These are phyloP conservation scores for Notarius lentiginosus DNA, from an alignment of 2,113 vertebrate genomes.

Conservation along the genomic window DNA sequence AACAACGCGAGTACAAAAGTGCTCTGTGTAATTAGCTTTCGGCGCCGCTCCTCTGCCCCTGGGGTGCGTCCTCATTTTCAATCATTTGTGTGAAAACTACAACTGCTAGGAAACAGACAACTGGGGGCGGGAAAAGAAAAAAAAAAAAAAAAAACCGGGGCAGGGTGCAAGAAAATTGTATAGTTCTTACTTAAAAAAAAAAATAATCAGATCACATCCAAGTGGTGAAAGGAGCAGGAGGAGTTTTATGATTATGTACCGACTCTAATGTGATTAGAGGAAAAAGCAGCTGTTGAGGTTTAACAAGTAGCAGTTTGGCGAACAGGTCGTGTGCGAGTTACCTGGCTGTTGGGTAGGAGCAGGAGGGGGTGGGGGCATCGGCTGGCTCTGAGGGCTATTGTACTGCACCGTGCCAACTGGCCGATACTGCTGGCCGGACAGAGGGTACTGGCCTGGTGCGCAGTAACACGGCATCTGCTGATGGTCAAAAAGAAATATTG, in stretches of 20 bases:
- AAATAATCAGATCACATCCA: too few species aligned
- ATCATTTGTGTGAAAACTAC: conserved; percentile 39
- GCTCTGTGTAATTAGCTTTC: conserved; percentile 48
- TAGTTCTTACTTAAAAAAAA: too few species aligned
- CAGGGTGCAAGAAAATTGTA: not conserved
- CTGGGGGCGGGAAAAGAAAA: not conserved
- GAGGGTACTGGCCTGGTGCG: conserved; percentile 76
- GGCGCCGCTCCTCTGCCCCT: conserved; percentile 31
- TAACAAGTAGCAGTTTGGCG: not conserved
- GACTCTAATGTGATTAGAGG: not conserved
- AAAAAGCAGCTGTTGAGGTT: not conserved
- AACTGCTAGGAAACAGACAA: conserved; percentile 30
- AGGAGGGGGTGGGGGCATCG: conserved; percentile 75
- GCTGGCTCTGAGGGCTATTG: conserved; percentile 76
- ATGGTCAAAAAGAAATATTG: not conserved
- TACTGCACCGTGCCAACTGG: conserved; percentile 78
- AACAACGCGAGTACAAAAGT: conserved; percentile 37
- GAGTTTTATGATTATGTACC: not conserved
- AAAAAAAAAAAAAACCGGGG: not conserved
- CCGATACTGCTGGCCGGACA: conserved; percentile 79
- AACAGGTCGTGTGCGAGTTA: conserved; percentile 48
- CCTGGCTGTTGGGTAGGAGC: conserved; percentile 76
- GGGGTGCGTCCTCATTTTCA: conserved; percentile 46
- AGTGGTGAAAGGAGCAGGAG: not conserved
- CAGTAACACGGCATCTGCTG: conserved; percentile 82